Evolutionary conservation across 2,888 invertebrate species (phyloP), one percentile per base, ranked within the genome.

Genomic region (Zygogramma bicolorata): DNA sequence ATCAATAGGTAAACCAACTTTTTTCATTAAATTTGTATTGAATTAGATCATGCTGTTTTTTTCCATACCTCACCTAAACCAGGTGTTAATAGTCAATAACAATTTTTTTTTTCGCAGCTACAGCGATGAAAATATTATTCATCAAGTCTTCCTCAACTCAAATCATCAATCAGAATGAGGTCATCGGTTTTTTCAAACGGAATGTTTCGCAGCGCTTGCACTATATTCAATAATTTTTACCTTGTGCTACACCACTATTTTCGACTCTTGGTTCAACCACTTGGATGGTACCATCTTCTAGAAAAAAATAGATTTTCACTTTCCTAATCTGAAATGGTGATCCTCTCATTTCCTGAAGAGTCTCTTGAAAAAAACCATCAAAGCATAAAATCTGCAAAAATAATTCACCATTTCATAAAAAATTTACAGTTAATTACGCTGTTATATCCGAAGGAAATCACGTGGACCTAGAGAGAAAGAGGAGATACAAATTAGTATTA

Each of bases 241-340:
- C 97, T 91, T 97, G 97, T 38, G 93, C 91, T 78, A 95, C 90
- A 3, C 97, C 97, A 80, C 96, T 95, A 84, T 97, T 97, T 65
- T 92, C 91, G 7, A 93, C 91, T 82, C 91, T 90, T 0, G 96
- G 96, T 84, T 97, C 97, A 66, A 90, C 86, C 2, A 97, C 93
- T 88, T 96, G 95, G 78, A 97, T 93, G 0, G 97, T 96, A 15
- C 96, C 97, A 86, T 98, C 97, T 88, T 97, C 97, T 53, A 97
- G 89, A 82, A 93, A 97, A 84, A 94, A 97, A 78, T 92, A 93
- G 68, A 97, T 94, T 78, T 93, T 93, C 3, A 96, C 95, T 81
- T 92, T 91, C 22, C 96, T 91, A 68, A 97, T 88, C 81, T 94
- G 90, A 80, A 90, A 93, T 31, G 92, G 89, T 2, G 92, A 91